Evolutionary conservation across 2,888 invertebrate genomes (phyloP), one percentile per base, ranked within the genome.

Genomic region (Eristalinus aeneus): DNA sequence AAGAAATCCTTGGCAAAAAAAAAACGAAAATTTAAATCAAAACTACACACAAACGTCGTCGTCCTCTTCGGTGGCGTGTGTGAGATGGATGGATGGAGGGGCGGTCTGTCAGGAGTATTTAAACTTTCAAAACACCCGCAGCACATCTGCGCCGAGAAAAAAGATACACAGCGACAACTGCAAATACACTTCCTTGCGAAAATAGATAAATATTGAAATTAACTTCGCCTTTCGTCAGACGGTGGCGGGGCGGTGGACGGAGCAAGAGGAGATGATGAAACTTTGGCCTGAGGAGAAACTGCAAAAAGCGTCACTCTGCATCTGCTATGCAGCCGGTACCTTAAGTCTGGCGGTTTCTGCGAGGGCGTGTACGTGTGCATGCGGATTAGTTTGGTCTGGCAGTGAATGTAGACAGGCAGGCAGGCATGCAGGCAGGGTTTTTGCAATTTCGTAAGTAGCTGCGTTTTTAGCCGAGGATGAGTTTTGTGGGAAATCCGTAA

Each of bases 141-240:
- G 46, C 46, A 8, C 46, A 46, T 16, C 46, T 46, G 46, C 8
- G 46, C 46, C 16, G 16, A 16, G 46, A 0, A 16, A 46, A 8
- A 46, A 46, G 46, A 46, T 46, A 46, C 46, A 46, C 46, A 46
- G 46, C 16, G 46, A 46, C 46, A 46, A 46, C n/a, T 46, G 27
- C 61, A 80, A 75, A 80, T 69, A 83, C 16, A 69, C 39, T 16
- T 73, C 79, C 65, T 79, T 75, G 71, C 61, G 56, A 67, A 80
- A 71, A 71, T 67, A 80, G 54, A 71, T 80, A 80, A 75, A 84
- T 84, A 84, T 84, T 75, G 71, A 84, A 84, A 80, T 84, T 75
- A 80, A 80, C 80, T 84, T 80, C 75, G 39, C 61, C 80, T 16
- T 16, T 16, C 16, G 16, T 3, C n/a, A n/a, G 46, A n/a, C n/a